A percentile compares a stretch with the other conserved stretches of the same genome.
phyloP scores from a whole-genome alignment of 2,888 invertebrate genomes.

The Lepas anatifera region DNA sequence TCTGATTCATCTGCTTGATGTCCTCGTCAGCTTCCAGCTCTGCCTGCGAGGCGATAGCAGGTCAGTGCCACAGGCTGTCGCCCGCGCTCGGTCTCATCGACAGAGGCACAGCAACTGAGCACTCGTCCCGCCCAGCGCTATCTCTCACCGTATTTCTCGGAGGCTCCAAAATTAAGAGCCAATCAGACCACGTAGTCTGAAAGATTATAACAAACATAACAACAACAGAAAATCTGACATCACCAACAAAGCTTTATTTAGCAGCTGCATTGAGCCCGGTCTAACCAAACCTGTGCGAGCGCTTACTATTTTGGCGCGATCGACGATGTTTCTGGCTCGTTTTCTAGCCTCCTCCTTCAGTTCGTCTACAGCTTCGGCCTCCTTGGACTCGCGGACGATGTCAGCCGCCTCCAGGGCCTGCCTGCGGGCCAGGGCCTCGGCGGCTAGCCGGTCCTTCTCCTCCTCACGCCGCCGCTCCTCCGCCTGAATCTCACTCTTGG shows the following conservation, averaged over 20 bases:
- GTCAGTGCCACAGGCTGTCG: too few species aligned
- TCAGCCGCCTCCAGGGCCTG: not conserved
- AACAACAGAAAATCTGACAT: too few species aligned
- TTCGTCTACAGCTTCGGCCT: not conserved
- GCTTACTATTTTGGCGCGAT: conserved; percentile 9
- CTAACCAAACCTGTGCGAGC: too few species aligned
- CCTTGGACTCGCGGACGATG: conserved; percentile 8
- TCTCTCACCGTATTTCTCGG: too few species aligned
- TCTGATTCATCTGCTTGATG: conserved; percentile 2
- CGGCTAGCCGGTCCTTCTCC: not conserved
- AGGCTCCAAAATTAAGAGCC: too few species aligned
- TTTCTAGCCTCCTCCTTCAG: not conserved
- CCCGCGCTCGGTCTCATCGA: too few species aligned
- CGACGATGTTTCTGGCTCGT: conserved; percentile 5
- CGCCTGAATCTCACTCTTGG: not conserved
- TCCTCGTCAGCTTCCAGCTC: not conserved
- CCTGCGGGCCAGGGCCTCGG: not conserved
- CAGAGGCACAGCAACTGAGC: too few species aligned
- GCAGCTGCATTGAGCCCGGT: too few species aligned
- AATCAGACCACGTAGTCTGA: too few species aligned
- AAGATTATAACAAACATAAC: too few species aligned
- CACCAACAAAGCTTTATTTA: too few species aligned
- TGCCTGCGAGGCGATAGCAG: not conserved
- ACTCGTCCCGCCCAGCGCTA: too few species aligned
- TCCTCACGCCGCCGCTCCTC: not conserved